Conservation (phyloP, 2,888 invertebrate species). For the Lysandra bellargus region DNA sequence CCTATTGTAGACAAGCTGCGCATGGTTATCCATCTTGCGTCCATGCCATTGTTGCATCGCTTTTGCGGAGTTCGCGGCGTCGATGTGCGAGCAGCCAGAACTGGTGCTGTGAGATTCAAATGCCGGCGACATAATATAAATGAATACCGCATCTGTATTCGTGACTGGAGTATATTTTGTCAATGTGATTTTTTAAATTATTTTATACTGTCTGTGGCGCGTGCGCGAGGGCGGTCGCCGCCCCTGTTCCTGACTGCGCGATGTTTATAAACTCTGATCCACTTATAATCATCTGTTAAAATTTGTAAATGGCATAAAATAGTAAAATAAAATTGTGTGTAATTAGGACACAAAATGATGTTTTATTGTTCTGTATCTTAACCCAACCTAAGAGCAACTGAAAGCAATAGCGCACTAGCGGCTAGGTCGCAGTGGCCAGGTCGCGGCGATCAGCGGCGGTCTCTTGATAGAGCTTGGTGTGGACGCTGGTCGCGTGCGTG, state of each 20-base stretch:
- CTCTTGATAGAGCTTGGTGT: too few species aligned
- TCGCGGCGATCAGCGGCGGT: too few species aligned
- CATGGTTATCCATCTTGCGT: neutral
- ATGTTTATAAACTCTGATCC: slow-evolving; percentile 60
- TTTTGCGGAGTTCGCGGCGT: slow-evolving; percentile 21
- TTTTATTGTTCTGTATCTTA: slow-evolving; percentile 54
- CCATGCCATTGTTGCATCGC: too few species aligned
- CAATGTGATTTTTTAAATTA: slow-evolving; percentile 58
- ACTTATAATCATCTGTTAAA: slow-evolving; percentile 73
- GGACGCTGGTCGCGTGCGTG: too few species aligned
- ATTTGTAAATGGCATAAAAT: slow-evolving; percentile 76
- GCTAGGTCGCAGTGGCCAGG: too few species aligned
- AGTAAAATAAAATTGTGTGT: slow-evolving; percentile 77
- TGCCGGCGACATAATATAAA: slow-evolving; percentile 66
- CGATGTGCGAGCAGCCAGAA: slow-evolving; percentile 48
- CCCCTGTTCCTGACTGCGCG: slow-evolving; percentile 71
- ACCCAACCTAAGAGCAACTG: neutral
- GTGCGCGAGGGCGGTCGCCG: slow-evolving; percentile 67
- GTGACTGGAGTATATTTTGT: slow-evolving; percentile 56
- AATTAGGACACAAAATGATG: slow-evolving; percentile 68
- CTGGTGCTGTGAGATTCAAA: slow-evolving; percentile 76
- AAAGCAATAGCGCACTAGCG: too few species aligned
- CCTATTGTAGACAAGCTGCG: too few species aligned
- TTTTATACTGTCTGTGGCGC: slow-evolving; percentile 66
- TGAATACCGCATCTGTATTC: slow-evolving; percentile 61